Evolutionary conservation across 2,888 invertebrate genomes (phyloP), one percentile per base, ranked within the genome.

Genomic region (Rhagonycha fulva): DNA sequence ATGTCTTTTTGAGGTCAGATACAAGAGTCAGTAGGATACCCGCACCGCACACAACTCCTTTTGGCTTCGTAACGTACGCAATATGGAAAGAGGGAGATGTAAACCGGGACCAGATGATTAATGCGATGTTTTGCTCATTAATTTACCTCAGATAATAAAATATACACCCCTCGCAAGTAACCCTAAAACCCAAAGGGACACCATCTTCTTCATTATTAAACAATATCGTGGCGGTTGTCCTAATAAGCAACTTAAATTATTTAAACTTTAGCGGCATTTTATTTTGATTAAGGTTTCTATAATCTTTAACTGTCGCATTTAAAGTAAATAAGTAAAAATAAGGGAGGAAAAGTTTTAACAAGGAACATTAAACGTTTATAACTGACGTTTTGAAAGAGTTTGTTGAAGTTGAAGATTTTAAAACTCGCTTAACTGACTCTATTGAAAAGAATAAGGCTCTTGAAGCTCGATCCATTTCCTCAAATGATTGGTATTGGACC

Each of bases 401-500:
- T 69, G 73, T 76, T 71, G 71, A 74, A 71, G 68, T 69, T 77
- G 74, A 72, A 77, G 74, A 74, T 77, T 77, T 77, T 74, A 77
- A 77, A 77, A 77, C 62, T 68, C 74, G 77, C 77, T 74, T 77
- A 77, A 77, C 77, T 77, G 74, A 74, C 74, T 74, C 71, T 74
- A 68, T 71, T 77, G 71, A 77, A 63, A 74, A 77, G 77, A 71
- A 74, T 77, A 77, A 77, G 66, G 72, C 77, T 77, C 77, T 77
- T 74, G 69, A 74, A 72, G 70, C 74, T 77, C 77, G 77, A 77
- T 77, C 77, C 77, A 77, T 77, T 77, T 77, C 74, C 77, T 70
- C 74, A 70, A 69, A 79, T 81, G 80, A 81, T 81, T 79, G 80
- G 72, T 77, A 75, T 77, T 77, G 78, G 76, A 76, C 77, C 79